Evolutionary conservation across 1,140 invertebrate species (phyloP).

Genomic region (Ladona fulva): DNA sequence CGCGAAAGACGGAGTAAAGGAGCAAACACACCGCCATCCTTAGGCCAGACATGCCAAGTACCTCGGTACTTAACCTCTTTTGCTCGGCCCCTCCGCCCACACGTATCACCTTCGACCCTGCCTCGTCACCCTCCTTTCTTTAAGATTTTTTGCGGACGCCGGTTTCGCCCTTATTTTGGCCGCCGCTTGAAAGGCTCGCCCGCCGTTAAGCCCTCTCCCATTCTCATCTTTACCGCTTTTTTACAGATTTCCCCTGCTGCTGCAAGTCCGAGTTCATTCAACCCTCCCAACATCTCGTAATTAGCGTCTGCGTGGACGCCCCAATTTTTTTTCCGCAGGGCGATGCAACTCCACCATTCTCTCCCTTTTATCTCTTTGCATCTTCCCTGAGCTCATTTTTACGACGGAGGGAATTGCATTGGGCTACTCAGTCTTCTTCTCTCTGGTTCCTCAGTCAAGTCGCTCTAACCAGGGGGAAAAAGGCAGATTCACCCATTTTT

Average conservation of each 20-base stretch:
- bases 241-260: background rate
- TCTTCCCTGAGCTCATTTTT: too few relatives aligned
- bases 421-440: too few relatives aligned
- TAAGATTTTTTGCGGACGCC: background rate
- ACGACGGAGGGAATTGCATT: too few relatives aligned
- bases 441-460: too few relatives aligned
- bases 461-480: too few relatives aligned
- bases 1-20: background rate
- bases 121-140: too few relatives aligned
- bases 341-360: too few relatives aligned
- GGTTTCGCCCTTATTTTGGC: background rate
- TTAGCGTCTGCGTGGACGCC: background rate
- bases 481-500: too few relatives aligned
- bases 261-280: background rate
- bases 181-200: too few relatives aligned
- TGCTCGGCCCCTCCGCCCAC: background rate
- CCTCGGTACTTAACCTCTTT: background rate
- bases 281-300: background rate
- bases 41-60: background rate
- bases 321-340: background rate
- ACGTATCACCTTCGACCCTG: background rate
- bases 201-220: background rate
- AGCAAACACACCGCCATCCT: background rate
- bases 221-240: background rate
- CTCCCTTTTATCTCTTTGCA: too few relatives aligned